These are phyloP conservation scores for Ceyx cyanopectus DNA, from an alignment of 2,113 vertebrate genomes.

Conservation along the genomic window DNA sequence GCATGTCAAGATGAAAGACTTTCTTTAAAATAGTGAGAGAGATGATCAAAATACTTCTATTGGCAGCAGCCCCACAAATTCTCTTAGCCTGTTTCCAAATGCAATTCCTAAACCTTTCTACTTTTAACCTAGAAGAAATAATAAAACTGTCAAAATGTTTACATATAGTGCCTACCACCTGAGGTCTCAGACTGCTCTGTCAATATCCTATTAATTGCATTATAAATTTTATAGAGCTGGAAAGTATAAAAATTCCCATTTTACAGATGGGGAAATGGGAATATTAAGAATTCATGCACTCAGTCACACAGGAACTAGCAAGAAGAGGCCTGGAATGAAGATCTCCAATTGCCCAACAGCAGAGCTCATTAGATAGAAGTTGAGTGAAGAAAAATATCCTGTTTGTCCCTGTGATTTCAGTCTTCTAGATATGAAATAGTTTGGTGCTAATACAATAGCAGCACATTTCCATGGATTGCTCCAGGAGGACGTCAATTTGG, in stretches of 20 bases:
- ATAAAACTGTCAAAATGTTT: conserved; percentile 62
- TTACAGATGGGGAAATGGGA: conserved; percentile 59
- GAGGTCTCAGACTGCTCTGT: conserved; percentile 53
- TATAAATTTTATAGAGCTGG: conserved; percentile 64
- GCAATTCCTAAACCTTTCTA: not conserved
- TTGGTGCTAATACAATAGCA: conserved; percentile 56
- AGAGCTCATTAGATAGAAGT: conserved; percentile 56
- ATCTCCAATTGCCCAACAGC: conserved; percentile 56
- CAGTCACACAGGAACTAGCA: conserved; percentile 43
- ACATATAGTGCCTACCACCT: conserved; percentile 49
- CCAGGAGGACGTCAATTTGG: conserved; percentile 52
- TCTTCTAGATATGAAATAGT: conserved; percentile 54
- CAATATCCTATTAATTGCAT: conserved; percentile 70
- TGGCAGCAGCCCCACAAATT: not conserved
- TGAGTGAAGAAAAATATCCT: conserved; percentile 43
- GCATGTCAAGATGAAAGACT: not conserved
- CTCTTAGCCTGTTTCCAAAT: not conserved
- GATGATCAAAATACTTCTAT: not conserved
- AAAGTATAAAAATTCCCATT: conserved; percentile 65
- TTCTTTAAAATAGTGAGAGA: not conserved
- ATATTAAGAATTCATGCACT: conserved; percentile 66
- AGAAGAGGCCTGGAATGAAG: conserved; percentile 30
- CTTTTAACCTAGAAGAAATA: conserved; percentile 44
- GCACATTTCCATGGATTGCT: conserved; percentile 55
- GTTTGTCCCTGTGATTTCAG: conserved; percentile 50